These are phyloP conservation scores for Falco biarmicus DNA, from an alignment of 2,797 vertebrate genomes.

Conservation along the genomic window DNA sequence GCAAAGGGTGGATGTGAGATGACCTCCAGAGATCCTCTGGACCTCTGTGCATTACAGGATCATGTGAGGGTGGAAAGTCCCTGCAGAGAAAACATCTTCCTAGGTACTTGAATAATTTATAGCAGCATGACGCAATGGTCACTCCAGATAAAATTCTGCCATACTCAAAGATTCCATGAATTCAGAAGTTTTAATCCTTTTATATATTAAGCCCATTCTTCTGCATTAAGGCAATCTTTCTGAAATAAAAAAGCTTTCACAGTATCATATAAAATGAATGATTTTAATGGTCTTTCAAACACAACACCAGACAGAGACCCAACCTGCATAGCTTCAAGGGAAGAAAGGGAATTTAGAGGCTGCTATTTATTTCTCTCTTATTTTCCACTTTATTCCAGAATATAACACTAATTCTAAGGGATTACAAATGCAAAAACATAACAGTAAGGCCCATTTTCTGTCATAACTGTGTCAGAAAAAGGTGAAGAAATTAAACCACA, in stretches of 20 bases:
- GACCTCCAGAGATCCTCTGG: neutral
- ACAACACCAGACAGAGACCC: neutral
- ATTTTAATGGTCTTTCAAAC: constrained; percentile 11
- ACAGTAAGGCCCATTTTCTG: neutral
- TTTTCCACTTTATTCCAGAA: neutral
- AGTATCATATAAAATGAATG: neutral
- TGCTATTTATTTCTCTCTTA: neutral
- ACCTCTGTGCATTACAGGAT: neutral
- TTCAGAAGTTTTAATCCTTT: neutral
- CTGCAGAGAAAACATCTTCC: neutral
- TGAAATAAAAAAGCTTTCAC: neutral
- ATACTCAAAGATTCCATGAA: neutral
- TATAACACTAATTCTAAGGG: neutral
- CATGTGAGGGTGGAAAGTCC: constrained; percentile 9
- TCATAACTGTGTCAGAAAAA: neutral
- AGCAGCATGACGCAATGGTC: constrained; percentile 2
- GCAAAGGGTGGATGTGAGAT: neutral
- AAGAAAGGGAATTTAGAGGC: neutral
- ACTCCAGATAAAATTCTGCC: neutral
- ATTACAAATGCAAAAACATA: neutral
- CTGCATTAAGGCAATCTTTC: neutral
- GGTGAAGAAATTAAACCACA: neutral
- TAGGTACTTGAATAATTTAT: constrained; percentile 17
- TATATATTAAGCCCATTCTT: neutral
- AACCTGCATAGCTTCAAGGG: neutral